Percentiles rank a stretch among this genome's conserved stretches.
Evolutionary conservation across 2,888 invertebrate genomes (phyloP).

Genomic region (Eupithecia pulchellata): DNA sequence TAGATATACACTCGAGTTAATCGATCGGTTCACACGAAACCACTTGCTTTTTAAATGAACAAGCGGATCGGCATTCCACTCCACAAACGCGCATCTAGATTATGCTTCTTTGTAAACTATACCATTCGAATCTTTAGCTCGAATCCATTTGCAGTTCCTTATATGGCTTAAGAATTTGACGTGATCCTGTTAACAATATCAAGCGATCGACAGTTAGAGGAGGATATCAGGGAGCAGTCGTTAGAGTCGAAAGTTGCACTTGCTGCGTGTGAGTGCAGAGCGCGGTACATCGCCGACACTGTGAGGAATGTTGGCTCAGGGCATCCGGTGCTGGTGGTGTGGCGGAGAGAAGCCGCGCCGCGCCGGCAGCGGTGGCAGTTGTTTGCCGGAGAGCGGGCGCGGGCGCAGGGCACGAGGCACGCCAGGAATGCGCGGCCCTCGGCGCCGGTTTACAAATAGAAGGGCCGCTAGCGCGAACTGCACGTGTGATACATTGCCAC

Average conservation of each 20-base stretch:
- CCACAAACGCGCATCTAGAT: slow-evolving; percentile 14
- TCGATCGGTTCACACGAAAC: slow-evolving; percentile 12
- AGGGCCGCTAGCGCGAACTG: slow-evolving; percentile 80
- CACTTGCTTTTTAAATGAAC: slow-evolving; percentile 10
- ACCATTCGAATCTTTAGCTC: slow-evolving; percentile 34
- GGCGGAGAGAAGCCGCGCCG: slow-evolving; percentile 53
- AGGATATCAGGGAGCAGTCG: slow-evolving; percentile 63
- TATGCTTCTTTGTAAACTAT: slow-evolving; percentile 14
- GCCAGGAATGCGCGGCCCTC: slow-evolving; percentile 82
- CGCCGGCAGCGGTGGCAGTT: slow-evolving; percentile 49
- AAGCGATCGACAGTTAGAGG: slow-evolving; percentile 67
- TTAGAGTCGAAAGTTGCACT: slow-evolving; percentile 55
- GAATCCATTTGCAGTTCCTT: slow-evolving; percentile 52
- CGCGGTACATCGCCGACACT: slow-evolving; percentile 62
- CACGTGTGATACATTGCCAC: slow-evolving; percentile 81
- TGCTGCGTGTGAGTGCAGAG: slow-evolving; percentile 30
- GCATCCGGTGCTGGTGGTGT: slow-evolving; percentile 57
- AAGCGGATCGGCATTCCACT: slow-evolving; percentile 12
- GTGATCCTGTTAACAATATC: slow-evolving; percentile 62
- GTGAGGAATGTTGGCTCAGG: slow-evolving; percentile 51
- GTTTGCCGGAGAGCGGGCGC: slow-evolving; percentile 52
- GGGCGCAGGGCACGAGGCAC: slow-evolving; percentile 75
- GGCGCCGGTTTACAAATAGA: slow-evolving; percentile 85
- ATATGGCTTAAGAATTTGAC: slow-evolving; percentile 48
- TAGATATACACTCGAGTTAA: not conserved